phyloP scores from a whole-genome alignment of 2,797 vertebrate species.

The Spheniscus humboldti region DNA sequence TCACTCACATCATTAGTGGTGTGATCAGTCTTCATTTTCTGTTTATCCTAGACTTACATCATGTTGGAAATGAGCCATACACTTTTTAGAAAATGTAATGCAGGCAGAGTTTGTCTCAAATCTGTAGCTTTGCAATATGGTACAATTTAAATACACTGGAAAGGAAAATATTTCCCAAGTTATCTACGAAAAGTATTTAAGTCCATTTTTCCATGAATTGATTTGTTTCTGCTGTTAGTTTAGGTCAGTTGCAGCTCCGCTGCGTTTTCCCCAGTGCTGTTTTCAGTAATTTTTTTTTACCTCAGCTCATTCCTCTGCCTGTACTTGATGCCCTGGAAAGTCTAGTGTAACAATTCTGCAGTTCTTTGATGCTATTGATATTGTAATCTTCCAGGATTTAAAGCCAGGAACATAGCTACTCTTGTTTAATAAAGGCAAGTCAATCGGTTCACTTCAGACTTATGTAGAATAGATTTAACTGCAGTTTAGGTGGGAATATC shows the following conservation, averaged over 20 bases:
- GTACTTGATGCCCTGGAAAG: neutral
- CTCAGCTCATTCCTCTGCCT: neutral
- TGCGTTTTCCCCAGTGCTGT: neutral
- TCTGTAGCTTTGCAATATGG: neutral
- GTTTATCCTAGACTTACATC: neutral
- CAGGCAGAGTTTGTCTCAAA: constrained; percentile 25
- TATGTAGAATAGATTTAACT: neutral
- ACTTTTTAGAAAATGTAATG: neutral
- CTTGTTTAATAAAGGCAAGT: neutral
- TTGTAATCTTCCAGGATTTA: neutral
- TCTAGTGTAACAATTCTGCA: neutral
- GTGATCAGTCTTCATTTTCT: neutral
- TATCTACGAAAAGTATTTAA: neutral
- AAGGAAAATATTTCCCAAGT: neutral
- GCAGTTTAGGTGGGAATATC: neutral
- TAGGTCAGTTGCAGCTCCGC: neutral
- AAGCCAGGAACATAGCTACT: neutral
- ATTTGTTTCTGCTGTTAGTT: neutral
- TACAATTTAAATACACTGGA: neutral
- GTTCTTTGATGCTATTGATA: neutral
- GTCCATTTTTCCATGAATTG: neutral
- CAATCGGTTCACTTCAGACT: neutral
- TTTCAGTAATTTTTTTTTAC: neutral
- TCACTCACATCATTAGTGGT: neutral
- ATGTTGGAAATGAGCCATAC: constrained; percentile 10